Evolutionary conservation across 2,797 vertebrate species (phyloP).

Genomic region (Sphaeramia orbicularis): DNA sequence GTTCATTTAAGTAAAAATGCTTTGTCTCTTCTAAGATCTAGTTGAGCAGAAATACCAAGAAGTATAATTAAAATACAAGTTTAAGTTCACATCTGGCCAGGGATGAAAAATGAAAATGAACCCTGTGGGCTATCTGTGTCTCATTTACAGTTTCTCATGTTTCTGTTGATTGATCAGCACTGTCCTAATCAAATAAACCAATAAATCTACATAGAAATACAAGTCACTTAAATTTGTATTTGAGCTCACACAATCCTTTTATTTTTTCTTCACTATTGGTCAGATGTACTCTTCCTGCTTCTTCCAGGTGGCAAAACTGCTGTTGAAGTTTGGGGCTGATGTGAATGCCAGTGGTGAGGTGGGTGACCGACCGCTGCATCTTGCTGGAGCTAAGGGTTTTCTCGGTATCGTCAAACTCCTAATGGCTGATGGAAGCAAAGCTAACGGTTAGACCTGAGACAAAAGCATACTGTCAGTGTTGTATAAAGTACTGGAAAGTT

Average conservation of each 20-base stretch:
- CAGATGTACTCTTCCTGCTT: background rate
- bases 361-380: constrained; percentile 92
- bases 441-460: constrained; percentile 85
- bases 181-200: too few species aligned
- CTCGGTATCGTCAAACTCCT: constrained; percentile 90
- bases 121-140: too few species aligned
- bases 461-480: background rate
- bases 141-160: too few species aligned
- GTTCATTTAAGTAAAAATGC: too few species aligned
- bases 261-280: background rate
- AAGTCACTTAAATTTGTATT: too few species aligned
- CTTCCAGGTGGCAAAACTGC: constrained; percentile 87
- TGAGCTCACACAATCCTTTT: too few species aligned
- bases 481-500: too few species aligned
- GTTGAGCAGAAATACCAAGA: background rate
- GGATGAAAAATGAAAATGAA: too few species aligned
- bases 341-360: constrained; percentile 94
- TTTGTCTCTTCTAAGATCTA: background rate
- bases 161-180: too few species aligned
- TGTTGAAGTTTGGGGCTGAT: constrained; percentile 94
- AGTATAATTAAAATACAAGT: too few species aligned
- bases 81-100: too few species aligned
- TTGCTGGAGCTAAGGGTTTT: constrained; percentile 95
- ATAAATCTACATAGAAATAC: too few species aligned
- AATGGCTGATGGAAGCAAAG: constrained; percentile 90